Percentiles rank a stretch among this genome's conserved stretches.
Evolutionary conservation across 2,888 invertebrate species (phyloP).

Genomic region (Lumbricus terrestris): DNA sequence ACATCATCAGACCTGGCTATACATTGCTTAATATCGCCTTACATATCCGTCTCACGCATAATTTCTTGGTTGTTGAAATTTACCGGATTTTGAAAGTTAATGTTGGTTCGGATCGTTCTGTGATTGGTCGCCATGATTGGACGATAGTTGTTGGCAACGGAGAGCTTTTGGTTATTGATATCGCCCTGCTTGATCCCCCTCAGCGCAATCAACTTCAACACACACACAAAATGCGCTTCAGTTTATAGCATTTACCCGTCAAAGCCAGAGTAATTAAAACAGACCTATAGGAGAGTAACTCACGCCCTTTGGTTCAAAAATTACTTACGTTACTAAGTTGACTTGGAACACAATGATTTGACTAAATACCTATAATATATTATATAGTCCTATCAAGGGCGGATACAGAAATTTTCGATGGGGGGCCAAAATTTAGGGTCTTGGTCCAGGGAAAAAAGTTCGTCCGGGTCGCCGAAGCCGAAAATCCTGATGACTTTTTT

Average conservation of each 20-base stretch:
- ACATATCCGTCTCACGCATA: no score
- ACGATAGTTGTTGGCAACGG: slow-evolving; percentile 49
- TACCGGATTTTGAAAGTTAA: slow-evolving; percentile 40
- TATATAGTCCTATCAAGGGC: no score
- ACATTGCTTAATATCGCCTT: no score
- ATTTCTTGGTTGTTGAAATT: background rate
- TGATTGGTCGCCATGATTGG: slow-evolving; percentile 45
- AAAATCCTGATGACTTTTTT: no score
- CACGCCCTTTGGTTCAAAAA: background rate
- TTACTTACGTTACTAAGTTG: no score
- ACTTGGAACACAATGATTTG: no score
- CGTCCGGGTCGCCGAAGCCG: no score
- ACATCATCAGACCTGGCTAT: no score
- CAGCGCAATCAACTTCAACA: slow-evolving; percentile 40
- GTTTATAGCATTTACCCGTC: background rate
- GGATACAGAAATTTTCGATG: no score
- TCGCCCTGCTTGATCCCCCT: slow-evolving; percentile 43
- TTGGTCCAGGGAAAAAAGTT: no score
- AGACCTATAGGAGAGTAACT: background rate
- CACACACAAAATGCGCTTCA: background rate
- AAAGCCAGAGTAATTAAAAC: background rate
- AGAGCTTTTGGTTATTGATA: slow-evolving; percentile 38
- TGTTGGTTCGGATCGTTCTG: slow-evolving; percentile 49
- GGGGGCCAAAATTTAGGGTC: no score
- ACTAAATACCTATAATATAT: no score